These are phyloP conservation scores for Neostethus bicornis DNA, from an alignment of 2,797 vertebrate species.

Conservation along the genomic window DNA sequence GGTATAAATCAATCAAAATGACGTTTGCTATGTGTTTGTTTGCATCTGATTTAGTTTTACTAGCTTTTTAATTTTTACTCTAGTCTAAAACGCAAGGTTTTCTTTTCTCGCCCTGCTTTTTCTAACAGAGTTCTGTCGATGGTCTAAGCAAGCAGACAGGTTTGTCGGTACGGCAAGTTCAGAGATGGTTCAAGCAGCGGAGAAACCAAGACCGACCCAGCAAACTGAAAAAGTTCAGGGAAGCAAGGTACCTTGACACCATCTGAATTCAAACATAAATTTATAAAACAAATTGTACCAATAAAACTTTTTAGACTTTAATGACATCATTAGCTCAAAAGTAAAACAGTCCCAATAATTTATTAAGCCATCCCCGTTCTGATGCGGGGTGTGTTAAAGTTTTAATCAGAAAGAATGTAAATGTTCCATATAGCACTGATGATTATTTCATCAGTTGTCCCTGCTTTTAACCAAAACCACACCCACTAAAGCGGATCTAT, in stretches of 20 bases:
- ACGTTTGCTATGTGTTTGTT: not conserved
- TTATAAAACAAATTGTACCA: too few species aligned
- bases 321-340: not conserved
- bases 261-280: too few species aligned
- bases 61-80: not conserved
- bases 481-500: constrained; percentile 7
- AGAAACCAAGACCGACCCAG: constrained; percentile 94
- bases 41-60: not conserved
- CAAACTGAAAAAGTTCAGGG: constrained; percentile 92
- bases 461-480: not conserved
- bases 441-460: constrained; percentile 2
- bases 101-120: constrained; percentile 16
- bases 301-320: too few species aligned
- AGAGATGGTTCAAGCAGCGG: constrained; percentile 91
- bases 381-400: not conserved
- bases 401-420: not conserved
- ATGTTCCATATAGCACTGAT: not conserved
- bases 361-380: not conserved
- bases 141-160: constrained; percentile 83
- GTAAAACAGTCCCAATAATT: constrained; percentile 14
- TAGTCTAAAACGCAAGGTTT: not conserved
- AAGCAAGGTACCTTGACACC: constrained; percentile 83
- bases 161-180: constrained; percentile 84
- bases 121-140: constrained; percentile 84
- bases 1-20: not conserved